phyloP scores from a whole-genome alignment of 2,888 invertebrate genomes.

The Drosophila prostipennis region DNA sequence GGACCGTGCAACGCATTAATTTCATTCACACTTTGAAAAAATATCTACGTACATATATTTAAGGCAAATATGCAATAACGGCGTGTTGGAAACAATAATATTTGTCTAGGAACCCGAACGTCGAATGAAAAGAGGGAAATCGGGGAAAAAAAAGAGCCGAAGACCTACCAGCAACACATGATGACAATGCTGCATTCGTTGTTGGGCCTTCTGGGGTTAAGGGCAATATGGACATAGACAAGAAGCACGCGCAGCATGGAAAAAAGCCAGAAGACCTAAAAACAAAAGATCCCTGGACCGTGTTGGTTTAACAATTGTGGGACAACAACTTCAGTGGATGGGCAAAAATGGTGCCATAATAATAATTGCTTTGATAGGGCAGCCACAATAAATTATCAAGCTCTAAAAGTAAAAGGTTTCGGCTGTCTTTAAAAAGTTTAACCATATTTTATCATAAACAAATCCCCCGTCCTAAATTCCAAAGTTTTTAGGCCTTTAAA shows the following conservation, averaged over 20 bases:
- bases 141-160: constrained; percentile 1
- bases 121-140: constrained; percentile 7
- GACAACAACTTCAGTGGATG: constrained; percentile 31
- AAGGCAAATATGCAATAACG: constrained; percentile 80
- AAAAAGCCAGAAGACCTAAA: constrained; percentile 30
- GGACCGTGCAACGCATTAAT: constrained; percentile 76
- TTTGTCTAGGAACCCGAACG: constrained; percentile 69
- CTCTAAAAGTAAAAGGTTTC: background rate
- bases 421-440: background rate
- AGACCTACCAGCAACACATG: constrained; percentile 24
- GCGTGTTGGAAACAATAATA: constrained; percentile 80
- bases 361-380: constrained; percentile 7
- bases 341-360: constrained; percentile 16
- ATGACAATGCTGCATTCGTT: constrained; percentile 24
- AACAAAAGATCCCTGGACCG: constrained; percentile 46
- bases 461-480: background rate
- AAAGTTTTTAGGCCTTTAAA: no score
- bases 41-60: constrained; percentile 53
- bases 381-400: constrained; percentile 5
- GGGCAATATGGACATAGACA: constrained; percentile 22
- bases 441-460: background rate
- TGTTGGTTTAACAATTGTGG: constrained; percentile 76
- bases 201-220: constrained; percentile 36
- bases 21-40: constrained; percentile 80
- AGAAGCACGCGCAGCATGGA: constrained; percentile 39